phyloP scores from a whole-genome alignment of 2,113 vertebrate species.

The Myrmecobius fasciatus region DNA sequence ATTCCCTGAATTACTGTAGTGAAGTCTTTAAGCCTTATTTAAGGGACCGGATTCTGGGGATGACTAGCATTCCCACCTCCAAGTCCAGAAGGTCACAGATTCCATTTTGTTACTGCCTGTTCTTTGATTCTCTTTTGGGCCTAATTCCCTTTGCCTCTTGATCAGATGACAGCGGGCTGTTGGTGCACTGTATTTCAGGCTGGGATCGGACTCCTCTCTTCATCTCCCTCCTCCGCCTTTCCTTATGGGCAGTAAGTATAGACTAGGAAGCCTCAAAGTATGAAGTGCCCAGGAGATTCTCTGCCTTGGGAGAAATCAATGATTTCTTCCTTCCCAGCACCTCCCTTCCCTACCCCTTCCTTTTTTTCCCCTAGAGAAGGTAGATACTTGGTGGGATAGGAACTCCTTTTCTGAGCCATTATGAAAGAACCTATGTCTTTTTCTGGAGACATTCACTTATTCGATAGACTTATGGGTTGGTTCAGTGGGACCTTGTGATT shows the following conservation, averaged over 20 bases:
- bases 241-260: slow-evolving; percentile 97
- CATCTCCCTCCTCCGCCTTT: slow-evolving; percentile 95
- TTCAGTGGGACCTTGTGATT: background rate
- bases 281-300: background rate
- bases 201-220: slow-evolving; percentile 99
- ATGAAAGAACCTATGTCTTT: background rate
- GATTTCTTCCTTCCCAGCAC: background rate
- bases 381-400: background rate
- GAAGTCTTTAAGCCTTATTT: background rate
- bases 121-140: slow-evolving; percentile 34
- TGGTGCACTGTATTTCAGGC: slow-evolving; percentile 99
- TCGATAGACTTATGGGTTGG: too few relatives aligned
- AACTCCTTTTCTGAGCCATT: background rate
- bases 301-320: background rate
- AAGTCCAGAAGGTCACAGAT: background rate
- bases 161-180: slow-evolving; percentile 93
- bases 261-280: background rate
- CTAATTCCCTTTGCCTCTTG: slow-evolving; percentile 26
- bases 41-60: slow-evolving; percentile 32
- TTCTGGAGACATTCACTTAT: background rate
- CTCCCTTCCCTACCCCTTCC: background rate
- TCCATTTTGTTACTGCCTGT: background rate
- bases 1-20: background rate
- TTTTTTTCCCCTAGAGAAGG: background rate
- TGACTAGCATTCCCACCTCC: slow-evolving; percentile 23